Percentiles rank a stretch among this genome's conserved stretches.
Evolutionary conservation across 1,140 invertebrate species (phyloP).

Genomic region (Coboldia fuscipes): DNA sequence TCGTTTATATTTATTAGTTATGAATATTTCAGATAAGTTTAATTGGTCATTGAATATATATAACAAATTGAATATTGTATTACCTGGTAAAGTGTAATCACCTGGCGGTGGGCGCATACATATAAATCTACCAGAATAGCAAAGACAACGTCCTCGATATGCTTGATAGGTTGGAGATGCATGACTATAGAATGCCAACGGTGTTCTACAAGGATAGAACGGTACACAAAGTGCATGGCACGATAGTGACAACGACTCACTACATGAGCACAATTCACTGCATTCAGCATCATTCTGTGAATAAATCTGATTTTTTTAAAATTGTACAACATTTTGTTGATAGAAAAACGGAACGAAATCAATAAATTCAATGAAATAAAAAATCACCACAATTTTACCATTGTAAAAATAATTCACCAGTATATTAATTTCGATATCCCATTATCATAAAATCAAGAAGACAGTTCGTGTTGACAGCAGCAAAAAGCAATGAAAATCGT

Average conservation of each 20-base stretch:
- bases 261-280: conserved; percentile 60
- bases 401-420: too few relatives aligned
- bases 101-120: conserved; percentile 70
- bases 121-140: conserved; percentile 75
- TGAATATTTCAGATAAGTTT: too few relatives aligned
- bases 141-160: conserved; percentile 66
- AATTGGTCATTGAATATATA: too few relatives aligned
- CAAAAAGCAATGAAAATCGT: background rate
- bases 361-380: too few relatives aligned
- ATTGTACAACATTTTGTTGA: too few relatives aligned
- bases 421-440: too few relatives aligned
- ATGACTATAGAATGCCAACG: conserved; percentile 73
- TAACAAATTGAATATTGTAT: conserved; percentile 9
- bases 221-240: conserved; percentile 74
- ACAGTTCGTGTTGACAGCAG: too few relatives aligned
- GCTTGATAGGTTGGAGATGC: conserved; percentile 72
- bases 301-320: conserved; percentile 41
- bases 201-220: conserved; percentile 59
- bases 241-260: conserved; percentile 45
- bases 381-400: too few relatives aligned
- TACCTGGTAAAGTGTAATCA: conserved; percentile 26
- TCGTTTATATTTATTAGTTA: too few relatives aligned
- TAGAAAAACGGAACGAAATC: too few relatives aligned
- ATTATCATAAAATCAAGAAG: too few relatives aligned
- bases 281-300: conserved; percentile 65